A percentile compares a stretch with the other conserved stretches of the same genome.
phyloP scores from a whole-genome alignment of 2,888 invertebrate genomes.

The Sinotaia quadrata region DNA sequence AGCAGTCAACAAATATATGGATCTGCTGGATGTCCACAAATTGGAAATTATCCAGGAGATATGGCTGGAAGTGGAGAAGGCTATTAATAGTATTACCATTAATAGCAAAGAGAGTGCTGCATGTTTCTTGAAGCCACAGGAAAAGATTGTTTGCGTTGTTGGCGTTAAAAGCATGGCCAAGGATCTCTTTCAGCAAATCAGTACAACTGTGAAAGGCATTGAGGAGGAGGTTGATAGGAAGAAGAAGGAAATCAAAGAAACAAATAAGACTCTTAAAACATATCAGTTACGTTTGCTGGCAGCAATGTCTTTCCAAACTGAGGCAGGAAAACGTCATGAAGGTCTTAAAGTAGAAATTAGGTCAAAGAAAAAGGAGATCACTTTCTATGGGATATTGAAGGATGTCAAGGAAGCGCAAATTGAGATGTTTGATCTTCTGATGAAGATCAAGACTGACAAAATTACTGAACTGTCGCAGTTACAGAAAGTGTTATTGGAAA shows the following conservation, averaged over 20 bases:
- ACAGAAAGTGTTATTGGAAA: constrained; percentile 10
- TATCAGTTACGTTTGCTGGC: constrained; percentile 22
- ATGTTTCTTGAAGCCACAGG: constrained; percentile 2
- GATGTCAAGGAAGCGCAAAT: constrained; percentile 20
- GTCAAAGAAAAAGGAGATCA: constrained; percentile 6
- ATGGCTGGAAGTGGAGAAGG: constrained; percentile 24
- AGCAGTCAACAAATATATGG: not conserved
- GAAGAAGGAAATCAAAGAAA: constrained; percentile 23
- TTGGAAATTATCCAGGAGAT: constrained; percentile 16
- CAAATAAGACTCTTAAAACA: not conserved
- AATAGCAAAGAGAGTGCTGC: constrained; percentile 2
- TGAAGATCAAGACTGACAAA: not conserved
- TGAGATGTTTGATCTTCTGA: constrained; percentile 25
- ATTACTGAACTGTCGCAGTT: constrained; percentile 4
- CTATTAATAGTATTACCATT: not conserved
- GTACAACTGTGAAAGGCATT: not conserved
- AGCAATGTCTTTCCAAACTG: constrained; percentile 13
- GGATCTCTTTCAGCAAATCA: constrained; percentile 10
- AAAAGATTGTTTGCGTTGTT: constrained; percentile 16
- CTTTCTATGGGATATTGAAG: constrained; percentile 19
- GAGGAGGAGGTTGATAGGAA: constrained; percentile 23
- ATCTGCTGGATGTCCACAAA: constrained; percentile 1
- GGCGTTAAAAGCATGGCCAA: constrained; percentile 13
- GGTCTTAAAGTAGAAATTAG: constrained; percentile 22
- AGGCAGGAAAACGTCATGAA: constrained; percentile 10